These are phyloP conservation scores for Maconellicoccus hirsutus DNA, from an alignment of 1,140 invertebrate species.

Conservation along the genomic window DNA sequence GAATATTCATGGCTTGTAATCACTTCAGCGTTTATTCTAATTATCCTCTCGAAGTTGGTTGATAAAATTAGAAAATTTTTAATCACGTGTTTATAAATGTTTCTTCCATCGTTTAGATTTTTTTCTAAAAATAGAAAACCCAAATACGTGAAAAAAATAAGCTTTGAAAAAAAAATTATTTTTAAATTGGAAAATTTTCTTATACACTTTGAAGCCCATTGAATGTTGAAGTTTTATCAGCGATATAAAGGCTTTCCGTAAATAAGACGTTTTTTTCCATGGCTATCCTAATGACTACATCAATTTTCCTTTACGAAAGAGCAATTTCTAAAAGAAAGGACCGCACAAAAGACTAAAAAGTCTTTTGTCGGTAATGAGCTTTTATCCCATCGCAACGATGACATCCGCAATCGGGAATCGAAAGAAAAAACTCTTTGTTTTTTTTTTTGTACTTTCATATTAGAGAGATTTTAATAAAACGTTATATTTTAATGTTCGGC, in stretches of 20 bases:
- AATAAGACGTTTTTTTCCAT: conserved; percentile 7
- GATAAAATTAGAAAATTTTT: no score
- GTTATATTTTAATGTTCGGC: no score
- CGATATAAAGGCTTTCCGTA: conserved; percentile 7
- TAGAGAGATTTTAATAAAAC: no score
- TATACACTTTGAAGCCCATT: not conserved
- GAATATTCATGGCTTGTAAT: conserved; percentile 2
- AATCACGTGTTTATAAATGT: no score
- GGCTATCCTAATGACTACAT: conserved; percentile 7
- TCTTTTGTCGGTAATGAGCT: conserved; percentile 7
- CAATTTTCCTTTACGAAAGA: not conserved
- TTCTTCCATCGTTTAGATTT: no score
- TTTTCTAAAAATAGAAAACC: no score
- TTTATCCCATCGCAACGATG: not conserved
- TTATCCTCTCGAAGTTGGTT: not conserved
- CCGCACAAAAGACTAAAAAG: conserved; percentile 4
- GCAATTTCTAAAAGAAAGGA: conserved; percentile 9
- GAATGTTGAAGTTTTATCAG: conserved; percentile 9
- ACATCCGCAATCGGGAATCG: conserved; percentile 6
- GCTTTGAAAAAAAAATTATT: not conserved
- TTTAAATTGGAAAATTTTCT: not conserved
- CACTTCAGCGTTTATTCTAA: not conserved
- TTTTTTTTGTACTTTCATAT: no score
- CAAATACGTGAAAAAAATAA: not conserved
- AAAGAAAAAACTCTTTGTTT: not conserved